Conservation (phyloP, 1,140 invertebrate genomes). For the Drosophila paulistorum region DNA sequence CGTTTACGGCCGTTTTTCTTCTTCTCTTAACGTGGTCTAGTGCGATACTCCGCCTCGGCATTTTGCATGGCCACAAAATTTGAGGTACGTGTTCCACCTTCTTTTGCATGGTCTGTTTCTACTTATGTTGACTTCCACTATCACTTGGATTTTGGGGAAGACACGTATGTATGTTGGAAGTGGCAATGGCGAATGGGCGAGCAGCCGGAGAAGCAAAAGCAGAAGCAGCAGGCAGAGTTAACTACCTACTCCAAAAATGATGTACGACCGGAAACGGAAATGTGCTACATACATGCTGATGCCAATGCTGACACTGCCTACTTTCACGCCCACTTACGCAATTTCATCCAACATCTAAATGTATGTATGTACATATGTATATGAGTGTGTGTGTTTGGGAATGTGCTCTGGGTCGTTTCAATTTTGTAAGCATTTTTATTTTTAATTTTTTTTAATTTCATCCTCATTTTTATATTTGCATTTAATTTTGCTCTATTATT, state of each 20-base stretch:
- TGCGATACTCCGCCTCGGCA: neutral
- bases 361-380: constrained; percentile 2
- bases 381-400: constrained; percentile 22
- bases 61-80: constrained; percentile 28
- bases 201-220: neutral
- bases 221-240: neutral
- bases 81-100: neutral
- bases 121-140: neutral
- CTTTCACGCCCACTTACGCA: constrained; percentile 61
- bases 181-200: neutral
- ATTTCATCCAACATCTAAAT: constrained; percentile 44
- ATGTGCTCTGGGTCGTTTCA: constrained; percentile 36
- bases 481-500: constrained; percentile 54
- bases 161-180: constrained; percentile 16
- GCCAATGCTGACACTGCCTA: constrained; percentile 27
- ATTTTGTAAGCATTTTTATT: constrained; percentile 40
- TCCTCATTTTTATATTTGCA: constrained; percentile 49
- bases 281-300: constrained; percentile 49
- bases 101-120: neutral
- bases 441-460: constrained; percentile 46
- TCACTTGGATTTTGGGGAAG: neutral
- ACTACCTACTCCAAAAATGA: constrained; percentile 22
- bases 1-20: constrained; percentile 40
- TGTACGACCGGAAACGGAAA: constrained; percentile 64
- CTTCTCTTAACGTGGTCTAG: constrained; percentile 18